Conservation (phyloP, 2,888 invertebrate species). For the Lottia gigantea region DNA sequence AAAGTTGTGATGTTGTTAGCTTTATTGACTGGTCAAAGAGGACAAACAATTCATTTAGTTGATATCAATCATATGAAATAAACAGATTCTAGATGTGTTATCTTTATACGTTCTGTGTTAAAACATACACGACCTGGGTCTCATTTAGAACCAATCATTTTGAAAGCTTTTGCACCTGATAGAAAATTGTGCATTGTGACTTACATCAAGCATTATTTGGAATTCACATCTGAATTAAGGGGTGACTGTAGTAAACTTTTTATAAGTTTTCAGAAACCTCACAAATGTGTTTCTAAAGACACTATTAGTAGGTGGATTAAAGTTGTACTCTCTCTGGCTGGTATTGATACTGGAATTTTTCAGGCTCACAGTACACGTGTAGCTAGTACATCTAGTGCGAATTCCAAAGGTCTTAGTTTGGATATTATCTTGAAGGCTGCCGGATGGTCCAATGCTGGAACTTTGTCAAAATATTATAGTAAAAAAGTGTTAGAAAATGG, state of each 20-base stretch:
- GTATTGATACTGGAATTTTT: constrained; percentile 25
- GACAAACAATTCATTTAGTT: constrained; percentile 25
- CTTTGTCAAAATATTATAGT: no score
- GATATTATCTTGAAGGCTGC: no score
- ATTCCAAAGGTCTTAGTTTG: no score
- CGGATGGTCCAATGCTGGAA: no score
- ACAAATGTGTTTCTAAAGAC: constrained; percentile 22
- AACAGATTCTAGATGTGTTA: neutral
- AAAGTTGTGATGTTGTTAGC: constrained; percentile 31
- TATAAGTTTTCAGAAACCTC: constrained; percentile 24
- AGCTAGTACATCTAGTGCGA: constrained; percentile 9
- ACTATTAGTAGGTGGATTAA: constrained; percentile 31
- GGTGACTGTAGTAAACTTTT: constrained; percentile 20
- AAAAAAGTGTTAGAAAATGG: no score
- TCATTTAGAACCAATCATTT: constrained; percentile 18
- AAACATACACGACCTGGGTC: constrained; percentile 28
- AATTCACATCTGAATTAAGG: constrained; percentile 20
- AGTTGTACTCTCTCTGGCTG: constrained; percentile 18
- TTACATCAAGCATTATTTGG: constrained; percentile 21
- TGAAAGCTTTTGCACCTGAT: constrained; percentile 17
- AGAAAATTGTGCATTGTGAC: constrained; percentile 23
- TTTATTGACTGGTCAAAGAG: constrained; percentile 30
- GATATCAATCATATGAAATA: constrained; percentile 25
- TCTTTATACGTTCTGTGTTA: constrained; percentile 7
- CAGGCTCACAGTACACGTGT: constrained; percentile 24